Base-by-base conservation (phyloP, 1,140 invertebrate genomes). In the Tribolium castaneum region DNA sequence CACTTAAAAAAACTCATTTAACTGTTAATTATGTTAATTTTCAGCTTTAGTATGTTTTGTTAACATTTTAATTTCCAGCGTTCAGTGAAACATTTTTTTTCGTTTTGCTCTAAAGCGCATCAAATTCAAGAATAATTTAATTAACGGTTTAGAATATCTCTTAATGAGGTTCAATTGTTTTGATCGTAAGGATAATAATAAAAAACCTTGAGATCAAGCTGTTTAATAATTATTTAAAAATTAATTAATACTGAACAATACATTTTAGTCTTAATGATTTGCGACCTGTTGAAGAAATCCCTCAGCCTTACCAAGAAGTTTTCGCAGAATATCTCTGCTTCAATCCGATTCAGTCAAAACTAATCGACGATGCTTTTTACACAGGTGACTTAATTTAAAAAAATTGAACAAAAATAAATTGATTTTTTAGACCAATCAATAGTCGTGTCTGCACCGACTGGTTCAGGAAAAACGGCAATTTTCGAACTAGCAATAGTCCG, bases 381-480 rank as follows among this genome's bases (percentile, higher is more conserved):
- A 89, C 90, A 84, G 90, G 93, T 93, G 72, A 75, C 50, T 30
- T 30, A 5, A 45, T 45, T 45, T 1, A 45, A n/a, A 1, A 45
- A 30, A 30, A 30, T 30, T 56, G 14, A 66, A 13, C 74, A 34
- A 66, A 10, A 73, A 70, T 76, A 80, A 52, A 70, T 78, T 56
- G 12, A 51, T n/a, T 88, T 90, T 84, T 80, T 87, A 90, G 93
- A 95, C 86, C 90, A 91, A 81, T 90, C 92, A 3, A 81, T 95
- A 54, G 92, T 95, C 4, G 89, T 95, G 2, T 92, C 92, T 78
- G 93, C 94, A 10, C 94, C 94, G 0, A 96, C 94, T 10, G 94
- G 94, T 30, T 94, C 94, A 10, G 95, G 94, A 30, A 96, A 96
- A 88, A 96, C 94, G 0, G 92, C 91, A 25, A 87, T 95, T 22